Percentiles rank a stretch among this genome's conserved stretches.
Evolutionary conservation across 1,140 invertebrate species (phyloP).

Genomic region (Rhagoletis zephyria): DNA sequence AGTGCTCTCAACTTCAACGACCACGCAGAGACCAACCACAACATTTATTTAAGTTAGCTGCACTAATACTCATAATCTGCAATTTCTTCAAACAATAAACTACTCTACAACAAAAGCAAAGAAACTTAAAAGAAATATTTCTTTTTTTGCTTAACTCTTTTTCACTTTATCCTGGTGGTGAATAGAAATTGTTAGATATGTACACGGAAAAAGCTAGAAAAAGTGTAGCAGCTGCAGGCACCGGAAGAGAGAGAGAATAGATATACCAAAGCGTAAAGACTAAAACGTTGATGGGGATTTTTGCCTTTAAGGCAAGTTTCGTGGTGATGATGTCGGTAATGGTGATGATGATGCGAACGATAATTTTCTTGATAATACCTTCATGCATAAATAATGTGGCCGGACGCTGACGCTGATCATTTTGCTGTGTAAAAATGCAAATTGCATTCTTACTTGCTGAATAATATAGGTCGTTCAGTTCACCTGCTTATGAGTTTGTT

Average conservation of each 20-base stretch:
- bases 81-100: neutral
- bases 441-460: neutral
- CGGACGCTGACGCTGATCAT: conserved; percentile 2
- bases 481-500: neutral
- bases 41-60: neutral
- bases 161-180: neutral
- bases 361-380: neutral
- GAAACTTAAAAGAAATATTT: neutral
- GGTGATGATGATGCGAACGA: neutral
- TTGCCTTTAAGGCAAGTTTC: neutral
- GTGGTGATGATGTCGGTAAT: neutral
- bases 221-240: neutral
- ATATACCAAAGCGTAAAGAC: neutral
- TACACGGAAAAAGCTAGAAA: neutral
- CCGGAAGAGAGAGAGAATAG: neutral
- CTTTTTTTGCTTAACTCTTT: neutral
- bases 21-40: neutral
- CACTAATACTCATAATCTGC: neutral
- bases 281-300: neutral
- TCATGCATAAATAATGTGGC: conserved; percentile 4
- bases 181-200: neutral
- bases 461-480: neutral
- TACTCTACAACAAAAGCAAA: neutral
- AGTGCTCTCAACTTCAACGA: neutral
- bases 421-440: conserved; percentile 1